These are phyloP conservation scores for Rhodinocichla rosea DNA, from an alignment of 2,113 vertebrate species.

Conservation along the genomic window DNA sequence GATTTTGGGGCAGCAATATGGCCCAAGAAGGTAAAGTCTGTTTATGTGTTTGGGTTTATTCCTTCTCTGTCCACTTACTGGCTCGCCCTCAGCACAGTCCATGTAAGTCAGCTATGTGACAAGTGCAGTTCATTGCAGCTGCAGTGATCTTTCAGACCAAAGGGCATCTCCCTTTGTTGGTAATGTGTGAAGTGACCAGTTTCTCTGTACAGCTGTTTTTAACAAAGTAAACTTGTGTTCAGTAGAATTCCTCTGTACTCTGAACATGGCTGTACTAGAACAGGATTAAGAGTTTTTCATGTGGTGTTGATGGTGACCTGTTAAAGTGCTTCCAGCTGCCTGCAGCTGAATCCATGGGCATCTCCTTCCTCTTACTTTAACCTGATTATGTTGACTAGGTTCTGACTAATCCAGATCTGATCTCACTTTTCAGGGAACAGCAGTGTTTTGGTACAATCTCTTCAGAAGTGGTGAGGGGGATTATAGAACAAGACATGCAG, in stretches of 20 bases:
- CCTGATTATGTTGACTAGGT: neutral
- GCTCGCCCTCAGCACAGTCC: neutral
- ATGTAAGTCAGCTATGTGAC: neutral
- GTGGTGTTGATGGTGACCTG: neutral
- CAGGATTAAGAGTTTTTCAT: neutral
- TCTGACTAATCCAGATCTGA: neutral
- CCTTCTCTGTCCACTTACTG: neutral
- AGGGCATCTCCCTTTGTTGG: neutral
- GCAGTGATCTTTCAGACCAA: neutral
- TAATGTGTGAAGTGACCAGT: neutral
- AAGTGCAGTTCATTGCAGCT: neutral
- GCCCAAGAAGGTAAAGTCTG: constrained; percentile 86
- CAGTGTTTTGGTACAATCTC: constrained; percentile 98
- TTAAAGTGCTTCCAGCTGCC: neutral
- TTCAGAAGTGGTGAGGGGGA: constrained; percentile 93
- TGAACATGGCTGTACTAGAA: neutral
- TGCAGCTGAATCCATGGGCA: neutral
- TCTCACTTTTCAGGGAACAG: constrained; percentile 84
- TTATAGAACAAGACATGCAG: constrained; percentile 93
- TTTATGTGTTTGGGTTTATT: neutral
- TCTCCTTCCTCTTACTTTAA: neutral
- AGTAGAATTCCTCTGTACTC: neutral
- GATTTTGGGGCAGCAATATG: constrained; percentile 92
- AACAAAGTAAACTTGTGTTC: neutral
- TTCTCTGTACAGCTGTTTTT: neutral